Conservation (phyloP, 2,888 invertebrate genomes). For the Caenorhabditis doughertyi region DNA sequence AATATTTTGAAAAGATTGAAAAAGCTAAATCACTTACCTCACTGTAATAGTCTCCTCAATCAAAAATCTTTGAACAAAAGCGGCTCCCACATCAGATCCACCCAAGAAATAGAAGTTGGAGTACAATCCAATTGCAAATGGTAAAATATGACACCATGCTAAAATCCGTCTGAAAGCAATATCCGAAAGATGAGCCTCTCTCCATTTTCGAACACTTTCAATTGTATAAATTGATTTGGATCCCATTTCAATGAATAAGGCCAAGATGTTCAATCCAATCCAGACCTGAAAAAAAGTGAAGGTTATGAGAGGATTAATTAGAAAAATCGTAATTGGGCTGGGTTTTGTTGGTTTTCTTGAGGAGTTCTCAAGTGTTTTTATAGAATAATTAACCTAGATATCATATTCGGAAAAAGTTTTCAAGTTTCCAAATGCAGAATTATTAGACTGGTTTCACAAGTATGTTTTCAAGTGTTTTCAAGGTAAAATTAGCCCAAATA, state of each 20-base stretch:
- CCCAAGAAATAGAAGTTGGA: constrained; percentile 83
- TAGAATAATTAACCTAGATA: too few relatives aligned
- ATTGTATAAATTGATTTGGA: constrained; percentile 80
- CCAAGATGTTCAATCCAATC: constrained; percentile 84
- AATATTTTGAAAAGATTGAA: too few relatives aligned
- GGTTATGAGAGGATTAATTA: constrained; percentile 11
- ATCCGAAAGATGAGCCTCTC: constrained; percentile 77
- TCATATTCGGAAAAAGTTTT: too few relatives aligned
- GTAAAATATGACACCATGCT: constrained; percentile 79
- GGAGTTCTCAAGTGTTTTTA: constrained; percentile 1
- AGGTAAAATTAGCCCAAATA: too few relatives aligned
- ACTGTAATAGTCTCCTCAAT: constrained; percentile 81
- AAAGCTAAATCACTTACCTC: constrained; percentile 40
- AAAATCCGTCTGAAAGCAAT: constrained; percentile 79
- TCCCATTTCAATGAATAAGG: constrained; percentile 83
- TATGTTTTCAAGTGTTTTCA: too few relatives aligned
- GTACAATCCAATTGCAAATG: constrained; percentile 82
- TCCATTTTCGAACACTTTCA: constrained; percentile 69
- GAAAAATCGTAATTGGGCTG: not conserved
- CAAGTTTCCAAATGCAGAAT: too few relatives aligned
- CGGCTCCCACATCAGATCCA: constrained; percentile 79
- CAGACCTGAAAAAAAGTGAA: constrained; percentile 79
- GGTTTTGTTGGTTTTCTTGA: not conserved
- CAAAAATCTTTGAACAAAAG: constrained; percentile 82
- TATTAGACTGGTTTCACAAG: too few relatives aligned